Evolutionary conservation across 1,140 invertebrate species (phyloP), one percentile per base, ranked within the genome.

Genomic region (Cydia splendana): DNA sequence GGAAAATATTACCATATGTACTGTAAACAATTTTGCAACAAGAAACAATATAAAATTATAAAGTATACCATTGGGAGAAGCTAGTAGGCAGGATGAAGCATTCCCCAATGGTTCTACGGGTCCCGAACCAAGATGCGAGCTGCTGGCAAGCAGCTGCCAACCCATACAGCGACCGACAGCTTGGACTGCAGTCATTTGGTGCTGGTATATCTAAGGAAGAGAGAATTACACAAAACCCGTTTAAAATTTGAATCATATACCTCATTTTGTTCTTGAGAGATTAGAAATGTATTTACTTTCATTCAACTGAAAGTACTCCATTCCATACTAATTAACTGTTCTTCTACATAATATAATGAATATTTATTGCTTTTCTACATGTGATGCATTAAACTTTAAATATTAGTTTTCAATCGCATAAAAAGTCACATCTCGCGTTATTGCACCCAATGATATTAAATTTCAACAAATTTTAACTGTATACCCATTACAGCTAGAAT

Each of bases 141-240:
- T 97, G 84, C 96, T 97, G 10, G 97, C 96, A 45, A 99, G 93
- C 76, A 97, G 96, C 81, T 98, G 97, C 98, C 98, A 99, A 15
- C 98, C 98, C 96, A 99, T 98, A 82, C 97, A 96, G 84, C 98
- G 97, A 1, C 97, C 97, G 78, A 99, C 93, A 53, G 95, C 95
- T 88, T 98, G 97, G 1, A 98, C 96, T 4, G 97, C 97, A 53
- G 95, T 96, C 80, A 98, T 97, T 93, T 98, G 98, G 93, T 99
- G 98, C 82, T 98, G 98, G 90, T 98, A 98, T 76, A 98, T 98
- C 95, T 93, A 78, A 10, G 13, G 20, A 18, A 53, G 12, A 76
- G n/a, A 73, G 1, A 73, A 20, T 12, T 57, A 34, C n/a, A 62
- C 4, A 18, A 0, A 38, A 38, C 30, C 30, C 34, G 2, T 38